Conservation (phyloP, 2,888 invertebrate genomes). For the Agrypnus murinus region DNA sequence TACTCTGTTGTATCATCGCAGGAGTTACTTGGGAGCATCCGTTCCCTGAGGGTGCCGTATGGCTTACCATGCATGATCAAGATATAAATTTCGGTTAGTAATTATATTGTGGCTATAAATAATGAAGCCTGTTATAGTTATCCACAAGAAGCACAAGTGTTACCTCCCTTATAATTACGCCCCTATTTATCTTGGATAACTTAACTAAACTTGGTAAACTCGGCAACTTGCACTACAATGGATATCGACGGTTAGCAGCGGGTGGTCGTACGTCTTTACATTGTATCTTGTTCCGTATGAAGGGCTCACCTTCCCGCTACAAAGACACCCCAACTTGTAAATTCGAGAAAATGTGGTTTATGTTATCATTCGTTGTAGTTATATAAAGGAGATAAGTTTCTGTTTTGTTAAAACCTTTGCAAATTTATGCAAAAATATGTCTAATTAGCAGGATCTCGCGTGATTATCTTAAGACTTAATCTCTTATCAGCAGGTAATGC, state of each 20-base stretch:
- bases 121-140: slow-evolving; percentile 64
- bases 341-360: neutral
- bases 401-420: no score
- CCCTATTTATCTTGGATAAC: slow-evolving; percentile 59
- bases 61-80: slow-evolving; percentile 63
- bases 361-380: slow-evolving; percentile 1
- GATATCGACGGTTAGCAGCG: slow-evolving; percentile 24
- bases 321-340: slow-evolving; percentile 12
- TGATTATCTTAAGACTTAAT: no score
- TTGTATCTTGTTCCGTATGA: slow-evolving; percentile 19
- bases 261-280: slow-evolving; percentile 15
- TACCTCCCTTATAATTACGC: slow-evolving; percentile 64
- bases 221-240: slow-evolving; percentile 35
- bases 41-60: slow-evolving; percentile 50
- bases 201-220: slow-evolving; percentile 53
- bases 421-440: no score
- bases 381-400: no score
- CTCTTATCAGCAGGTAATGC: no score
- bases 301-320: slow-evolving; percentile 2
- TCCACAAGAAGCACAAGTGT: slow-evolving; percentile 63
- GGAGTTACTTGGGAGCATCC: slow-evolving; percentile 48
- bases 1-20: slow-evolving; percentile 42
- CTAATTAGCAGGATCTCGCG: no score
- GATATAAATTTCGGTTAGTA: slow-evolving; percentile 67
- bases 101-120: slow-evolving; percentile 67